phyloP scores from a whole-genome alignment of 2,113 vertebrate species.

The Notechis scutatus region DNA sequence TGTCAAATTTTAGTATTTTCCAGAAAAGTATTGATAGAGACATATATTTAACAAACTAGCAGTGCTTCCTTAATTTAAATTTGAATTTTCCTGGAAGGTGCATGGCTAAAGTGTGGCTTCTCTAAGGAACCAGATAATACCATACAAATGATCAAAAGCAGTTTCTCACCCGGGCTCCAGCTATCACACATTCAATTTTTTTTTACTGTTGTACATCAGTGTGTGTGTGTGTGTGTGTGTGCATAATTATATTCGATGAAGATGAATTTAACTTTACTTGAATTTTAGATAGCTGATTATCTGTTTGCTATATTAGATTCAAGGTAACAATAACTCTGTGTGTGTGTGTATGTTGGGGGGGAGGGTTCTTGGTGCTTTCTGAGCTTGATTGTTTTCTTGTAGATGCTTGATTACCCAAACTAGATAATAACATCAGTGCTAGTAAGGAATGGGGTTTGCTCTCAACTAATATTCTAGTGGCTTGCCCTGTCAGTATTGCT shows the following conservation, averaged over 20 bases:
- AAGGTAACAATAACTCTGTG: not conserved
- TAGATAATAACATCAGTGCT: no score
- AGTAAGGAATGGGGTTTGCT: no score
- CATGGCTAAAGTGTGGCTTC: not conserved
- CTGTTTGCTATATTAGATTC: not conserved
- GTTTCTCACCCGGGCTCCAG: not conserved
- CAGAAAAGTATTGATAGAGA: not conserved
- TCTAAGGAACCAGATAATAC: not conserved
- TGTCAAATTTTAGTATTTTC: not conserved
- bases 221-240: not conserved
- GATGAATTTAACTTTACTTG: not conserved
- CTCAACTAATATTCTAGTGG: not conserved
- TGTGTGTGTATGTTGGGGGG: not conserved
- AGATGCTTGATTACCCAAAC: no score
- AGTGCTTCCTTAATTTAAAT: not conserved
- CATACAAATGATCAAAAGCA: not conserved
- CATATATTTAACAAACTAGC: not conserved
- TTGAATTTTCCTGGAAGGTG: not conserved
- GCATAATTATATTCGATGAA: not conserved
- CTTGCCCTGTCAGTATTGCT: not conserved
- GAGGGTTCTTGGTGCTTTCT: not conserved
- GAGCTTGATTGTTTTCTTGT: not conserved
- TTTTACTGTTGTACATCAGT: not conserved
- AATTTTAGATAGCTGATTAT: not conserved
- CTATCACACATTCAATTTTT: not conserved